phyloP scores from a whole-genome alignment of 2,797 vertebrate species.

The Tarsius wallacei region DNA sequence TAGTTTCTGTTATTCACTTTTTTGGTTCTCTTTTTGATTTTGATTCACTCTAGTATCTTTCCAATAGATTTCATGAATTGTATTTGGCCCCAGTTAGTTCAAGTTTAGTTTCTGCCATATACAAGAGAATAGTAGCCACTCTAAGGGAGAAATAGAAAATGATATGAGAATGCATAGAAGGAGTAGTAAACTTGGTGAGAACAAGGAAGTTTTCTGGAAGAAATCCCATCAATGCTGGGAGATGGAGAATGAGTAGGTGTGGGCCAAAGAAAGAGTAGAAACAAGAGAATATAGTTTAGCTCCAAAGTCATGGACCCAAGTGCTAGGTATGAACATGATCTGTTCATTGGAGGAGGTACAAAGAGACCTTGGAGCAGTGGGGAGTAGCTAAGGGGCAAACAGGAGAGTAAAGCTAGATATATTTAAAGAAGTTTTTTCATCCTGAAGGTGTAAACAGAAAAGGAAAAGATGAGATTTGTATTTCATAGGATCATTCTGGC shows the following conservation, averaged over 20 bases:
- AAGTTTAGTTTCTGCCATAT: conserved; percentile 20
- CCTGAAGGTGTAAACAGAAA: neutral
- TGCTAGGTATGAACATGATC: neutral
- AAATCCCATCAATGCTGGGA: neutral
- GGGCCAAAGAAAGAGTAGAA: neutral
- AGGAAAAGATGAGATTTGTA: neutral
- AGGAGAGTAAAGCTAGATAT: neutral
- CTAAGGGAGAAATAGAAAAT: neutral
- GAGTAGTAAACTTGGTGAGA: neutral
- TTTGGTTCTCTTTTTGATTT: conserved; percentile 4
- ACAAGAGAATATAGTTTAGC: neutral
- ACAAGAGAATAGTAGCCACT: neutral
- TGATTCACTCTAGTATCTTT: neutral
- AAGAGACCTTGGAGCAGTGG: neutral
- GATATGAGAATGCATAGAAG: neutral
- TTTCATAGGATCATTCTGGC: neutral
- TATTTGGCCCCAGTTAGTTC: conserved; percentile 19
- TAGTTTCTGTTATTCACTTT: neutral
- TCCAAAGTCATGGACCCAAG: neutral
- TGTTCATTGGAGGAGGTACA: neutral
- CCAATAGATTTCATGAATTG: conserved; percentile 31
- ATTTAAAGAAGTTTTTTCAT: neutral
- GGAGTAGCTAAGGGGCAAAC: neutral
- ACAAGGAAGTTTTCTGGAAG: neutral
- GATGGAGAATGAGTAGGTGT: neutral